Percentiles rank a stretch among this genome's conserved stretches.
Conservation (phyloP, 2,797 vertebrate species). For the Mus caroli region DNA sequence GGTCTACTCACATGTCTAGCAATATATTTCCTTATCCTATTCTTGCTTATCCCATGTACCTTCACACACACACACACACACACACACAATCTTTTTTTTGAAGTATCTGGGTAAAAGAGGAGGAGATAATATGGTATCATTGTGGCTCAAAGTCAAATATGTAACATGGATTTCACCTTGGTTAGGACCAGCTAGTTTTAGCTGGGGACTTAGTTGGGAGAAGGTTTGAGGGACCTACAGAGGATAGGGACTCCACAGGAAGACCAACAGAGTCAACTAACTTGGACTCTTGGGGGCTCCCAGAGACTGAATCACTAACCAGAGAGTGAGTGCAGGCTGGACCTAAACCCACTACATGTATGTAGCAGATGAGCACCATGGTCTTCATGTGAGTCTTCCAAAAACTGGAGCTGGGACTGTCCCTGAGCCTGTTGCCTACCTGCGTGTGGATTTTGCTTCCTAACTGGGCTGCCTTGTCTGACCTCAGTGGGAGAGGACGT, state of each 20-base stretch:
- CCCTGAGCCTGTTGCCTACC: not conserved
- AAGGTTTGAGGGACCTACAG: not conserved
- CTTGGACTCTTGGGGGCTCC: not conserved
- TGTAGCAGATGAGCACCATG: not conserved
- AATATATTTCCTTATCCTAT: slow-evolving; percentile 71
- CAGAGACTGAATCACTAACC: not conserved
- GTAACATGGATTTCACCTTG: slow-evolving; percentile 60
- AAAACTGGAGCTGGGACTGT: not conserved
- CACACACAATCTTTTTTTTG: no score
- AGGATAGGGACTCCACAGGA: not conserved
- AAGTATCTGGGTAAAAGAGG: not conserved
- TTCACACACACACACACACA: no score
- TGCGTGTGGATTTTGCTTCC: not conserved
- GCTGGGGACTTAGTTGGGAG: not conserved
- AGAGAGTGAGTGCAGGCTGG: not conserved
- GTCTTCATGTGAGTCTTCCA: not conserved
- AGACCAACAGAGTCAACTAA: not conserved
- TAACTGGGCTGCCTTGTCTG: not conserved
- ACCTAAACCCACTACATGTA: not conserved
- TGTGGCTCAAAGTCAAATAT: slow-evolving; percentile 71
- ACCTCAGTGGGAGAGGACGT: not conserved
- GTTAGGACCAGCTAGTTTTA: not conserved
- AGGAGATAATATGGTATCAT: slow-evolving; percentile 27
- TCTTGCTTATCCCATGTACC: slow-evolving; percentile 68
- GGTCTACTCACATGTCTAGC: slow-evolving; percentile 78